phyloP scores from a whole-genome alignment of 1,140 invertebrate species.

The Heliconius himera region DNA sequence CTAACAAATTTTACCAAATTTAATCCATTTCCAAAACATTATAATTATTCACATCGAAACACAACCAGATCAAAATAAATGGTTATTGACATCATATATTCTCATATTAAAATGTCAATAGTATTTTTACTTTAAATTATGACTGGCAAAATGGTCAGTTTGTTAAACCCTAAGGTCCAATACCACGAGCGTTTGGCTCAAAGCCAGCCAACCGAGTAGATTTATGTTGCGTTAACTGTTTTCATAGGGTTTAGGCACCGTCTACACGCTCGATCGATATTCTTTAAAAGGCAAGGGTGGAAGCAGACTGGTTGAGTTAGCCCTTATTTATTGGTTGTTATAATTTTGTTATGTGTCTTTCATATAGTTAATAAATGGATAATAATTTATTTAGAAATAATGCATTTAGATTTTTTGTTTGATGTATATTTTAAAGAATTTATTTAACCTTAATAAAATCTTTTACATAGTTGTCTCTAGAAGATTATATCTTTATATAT shows the following conservation, averaged over 20 bases:
- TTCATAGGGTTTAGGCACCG: conserved; percentile 33
- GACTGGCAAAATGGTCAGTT: conserved; percentile 40
- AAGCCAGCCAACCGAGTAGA: conserved; percentile 40
- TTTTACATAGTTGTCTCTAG: too few species aligned
- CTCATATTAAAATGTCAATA: conserved; percentile 20
- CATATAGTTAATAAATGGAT: not conserved
- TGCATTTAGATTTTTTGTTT: too few species aligned
- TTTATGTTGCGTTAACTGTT: conserved; percentile 45
- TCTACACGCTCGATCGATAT: conserved; percentile 25
- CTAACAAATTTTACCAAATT: not conserved
- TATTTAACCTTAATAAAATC: too few species aligned
- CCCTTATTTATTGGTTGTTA: conserved; percentile 12
- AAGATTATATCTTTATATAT: too few species aligned
- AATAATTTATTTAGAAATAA: too few species aligned
- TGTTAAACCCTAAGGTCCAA: conserved; percentile 43
- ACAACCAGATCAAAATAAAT: conserved; percentile 1
- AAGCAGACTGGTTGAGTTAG: conserved; percentile 4
- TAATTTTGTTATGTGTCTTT: not conserved
- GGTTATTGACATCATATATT: not conserved
- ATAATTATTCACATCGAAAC: not conserved
- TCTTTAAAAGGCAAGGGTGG: conserved; percentile 10
- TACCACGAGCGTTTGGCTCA: conserved; percentile 40
- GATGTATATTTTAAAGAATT: too few species aligned
- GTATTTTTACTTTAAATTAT: conserved; percentile 45
- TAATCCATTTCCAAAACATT: not conserved